Evolutionary conservation across 2,797 vertebrate species (phyloP), one percentile per base, ranked within the genome.

Genomic region (Champsocephalus esox): DNA sequence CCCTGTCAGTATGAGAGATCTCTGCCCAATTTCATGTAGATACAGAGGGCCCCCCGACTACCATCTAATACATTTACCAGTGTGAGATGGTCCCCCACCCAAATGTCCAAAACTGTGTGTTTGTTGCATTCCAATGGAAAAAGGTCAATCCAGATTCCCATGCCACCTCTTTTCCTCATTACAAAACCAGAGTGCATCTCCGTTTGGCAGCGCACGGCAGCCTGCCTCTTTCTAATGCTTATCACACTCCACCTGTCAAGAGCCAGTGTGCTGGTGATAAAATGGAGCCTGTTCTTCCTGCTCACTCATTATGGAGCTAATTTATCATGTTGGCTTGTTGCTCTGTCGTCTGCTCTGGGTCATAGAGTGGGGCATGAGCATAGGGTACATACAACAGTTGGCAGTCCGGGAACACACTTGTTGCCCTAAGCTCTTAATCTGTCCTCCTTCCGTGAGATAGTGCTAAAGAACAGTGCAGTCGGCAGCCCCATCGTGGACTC

Each of bases 211-310:
- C 24, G 12, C 52, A 59, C 17, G 1, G 41, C 70, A 54, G 74
- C 67, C 66, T 61, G 57, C 80, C 74, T 88, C 76, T 79, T 85
- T 82, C 77, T 66, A 79, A 88, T 88, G 75, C 82, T 92, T 90
- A 90, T 93, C 91, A 91, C 88, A 85, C 86, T 75, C 76, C 61
- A 84, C 79, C 81, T 88, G 89, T 86, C 87, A 84, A 61, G 54
- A 64, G 51, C 76, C 73, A 77, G 70, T 86, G 79, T 88, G 76
- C 70, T 76, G 73, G 60, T 75, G 85, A 89, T 87, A 86, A 84
- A 90, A 88, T 60, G 73, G 82, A 85, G 87, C 70, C 85, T 71
- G 80, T 77, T 92, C 79, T 90, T 93, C 90, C 91, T 87, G 90
- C 81, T 89, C 86, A 67, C 61, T 92, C 89, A 86, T 90, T 86